Evolutionary conservation across 2,888 invertebrate species (phyloP), one percentile per base, ranked within the genome.

Genomic region (Steinernema carpocapsae): DNA sequence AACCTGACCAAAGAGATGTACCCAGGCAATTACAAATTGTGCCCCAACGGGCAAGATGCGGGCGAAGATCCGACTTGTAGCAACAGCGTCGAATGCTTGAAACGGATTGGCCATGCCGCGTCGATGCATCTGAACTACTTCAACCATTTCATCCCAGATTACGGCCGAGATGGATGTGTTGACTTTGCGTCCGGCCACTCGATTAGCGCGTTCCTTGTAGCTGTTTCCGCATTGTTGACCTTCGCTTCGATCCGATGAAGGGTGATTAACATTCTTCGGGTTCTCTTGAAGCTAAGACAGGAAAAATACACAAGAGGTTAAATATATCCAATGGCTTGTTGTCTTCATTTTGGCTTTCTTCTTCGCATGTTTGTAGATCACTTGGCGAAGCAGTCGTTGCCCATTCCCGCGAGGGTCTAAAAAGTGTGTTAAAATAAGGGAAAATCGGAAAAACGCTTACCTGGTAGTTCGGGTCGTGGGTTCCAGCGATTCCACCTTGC

Each of bases 171-270:
- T 32, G 64, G 64, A 10, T 64, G 64, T 64, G 64, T 64, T 64
- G 64, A 64, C 64, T 64, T 64, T 64, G 64, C 64, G 64, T 24
- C 64, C 7, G 14, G 64, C 64, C 64, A 64, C 32, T 64, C 64
- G 64, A 29, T 64, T 32, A 64, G 64, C 64, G 64, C 64, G 12
- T 32, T 32, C 32, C 64, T 64, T 32, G 64, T 64, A 12, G 3
- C 1, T 32, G 64, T 32, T 17, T 32, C 29, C 14, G 64, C 19
- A 17, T 32, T 64, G 14, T 12, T 37, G 17, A n/a, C 64, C 6
- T 17, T 64, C 12, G 48, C 4, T 4, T 7, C 17, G 17, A 48
- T 48, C n/a, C 19, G 19, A 48, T 48, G 14, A 48, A 7, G 14
- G 14, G 14, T 48, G 2, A 48, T 48, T 3, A 37, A 3, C 37